phyloP scores from a whole-genome alignment of 2,113 vertebrate species.

The Ctenodactylus gundi region DNA sequence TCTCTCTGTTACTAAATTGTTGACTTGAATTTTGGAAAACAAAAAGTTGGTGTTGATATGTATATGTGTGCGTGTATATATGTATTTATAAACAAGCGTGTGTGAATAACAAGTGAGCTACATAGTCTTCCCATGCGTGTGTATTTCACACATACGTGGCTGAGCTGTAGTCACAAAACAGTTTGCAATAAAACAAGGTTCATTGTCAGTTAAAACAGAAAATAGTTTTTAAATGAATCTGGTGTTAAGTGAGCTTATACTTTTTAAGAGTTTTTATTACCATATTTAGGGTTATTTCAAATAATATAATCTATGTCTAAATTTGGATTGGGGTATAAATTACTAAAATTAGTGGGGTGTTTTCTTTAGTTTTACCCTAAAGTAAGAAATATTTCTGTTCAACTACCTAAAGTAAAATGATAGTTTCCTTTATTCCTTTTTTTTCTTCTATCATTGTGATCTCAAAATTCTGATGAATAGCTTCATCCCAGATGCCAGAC shows the following conservation, averaged over 20 bases:
- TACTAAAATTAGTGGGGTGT: conserved; percentile 45
- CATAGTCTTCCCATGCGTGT: conserved; percentile 85
- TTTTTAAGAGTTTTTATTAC: conserved; percentile 46
- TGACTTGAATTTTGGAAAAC: conserved; percentile 85
- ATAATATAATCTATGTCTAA: conserved; percentile 69
- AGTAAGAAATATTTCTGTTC: conserved; percentile 36
- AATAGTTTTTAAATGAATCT: conserved; percentile 81
- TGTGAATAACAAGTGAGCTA: conserved; percentile 83
- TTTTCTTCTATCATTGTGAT: background rate
- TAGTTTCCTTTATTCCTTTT: conserved; percentile 8
- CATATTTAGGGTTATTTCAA: conserved; percentile 58
- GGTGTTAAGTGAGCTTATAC: conserved; percentile 73
- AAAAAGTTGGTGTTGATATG: conserved; percentile 84
- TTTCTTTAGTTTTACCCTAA: conserved; percentile 4
- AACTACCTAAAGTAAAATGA: conserved; percentile 33
- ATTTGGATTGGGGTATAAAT: conserved; percentile 53
- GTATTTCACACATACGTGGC: conserved; percentile 85
- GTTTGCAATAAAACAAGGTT: conserved; percentile 83
- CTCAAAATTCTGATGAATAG: conserved; percentile 57
- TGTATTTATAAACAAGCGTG: conserved; percentile 86
- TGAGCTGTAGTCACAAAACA: conserved; percentile 82
- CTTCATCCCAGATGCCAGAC: conserved; percentile 58
- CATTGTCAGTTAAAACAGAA: conserved; percentile 82
- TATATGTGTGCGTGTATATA: conserved; percentile 87
- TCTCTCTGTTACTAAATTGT: conserved; percentile 86